Percentiles rank a stretch among this genome's conserved stretches.
Evolutionary conservation across 2,113 vertebrate species (phyloP).

Genomic region (Choloepus hoffmanni): DNA sequence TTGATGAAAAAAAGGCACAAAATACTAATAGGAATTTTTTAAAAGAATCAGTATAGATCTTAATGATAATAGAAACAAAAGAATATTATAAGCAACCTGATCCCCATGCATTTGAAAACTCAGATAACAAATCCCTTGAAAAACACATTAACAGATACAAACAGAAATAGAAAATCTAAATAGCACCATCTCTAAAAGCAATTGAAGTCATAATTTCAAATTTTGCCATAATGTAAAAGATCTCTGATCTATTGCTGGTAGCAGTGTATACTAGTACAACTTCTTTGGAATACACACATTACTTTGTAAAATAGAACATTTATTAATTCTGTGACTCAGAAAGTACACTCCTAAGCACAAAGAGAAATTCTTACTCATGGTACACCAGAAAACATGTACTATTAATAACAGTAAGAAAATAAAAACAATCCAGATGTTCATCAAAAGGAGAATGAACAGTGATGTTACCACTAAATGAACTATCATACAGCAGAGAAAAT

Average conservation of each 20-base stretch:
- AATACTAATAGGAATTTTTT: neutral
- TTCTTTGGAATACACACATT: neutral
- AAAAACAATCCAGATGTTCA: neutral
- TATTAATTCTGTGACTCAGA: constrained; percentile 11
- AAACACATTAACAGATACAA: neutral
- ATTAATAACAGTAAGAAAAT: neutral
- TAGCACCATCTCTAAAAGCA: neutral
- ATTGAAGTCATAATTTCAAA: constrained; percentile 30
- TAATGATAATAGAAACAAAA: constrained; percentile 5
- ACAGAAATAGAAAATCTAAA: neutral
- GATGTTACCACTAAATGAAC: neutral
- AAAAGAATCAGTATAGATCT: neutral
- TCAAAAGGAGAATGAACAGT: neutral
- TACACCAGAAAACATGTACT: neutral
- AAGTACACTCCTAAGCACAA: neutral
- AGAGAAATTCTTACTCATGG: constrained; percentile 12
- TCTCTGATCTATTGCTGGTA: neutral
- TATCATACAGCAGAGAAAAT: neutral
- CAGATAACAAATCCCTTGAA: constrained; percentile 11
- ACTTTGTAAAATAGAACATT: neutral
- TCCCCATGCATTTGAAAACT: neutral
- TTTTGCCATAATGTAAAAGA: constrained; percentile 8
- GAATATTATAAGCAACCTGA: neutral
- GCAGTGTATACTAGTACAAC: neutral
- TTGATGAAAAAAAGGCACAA: neutral